Conservation (phyloP, 1,140 invertebrate species). For the Pomacea maculata region DNA sequence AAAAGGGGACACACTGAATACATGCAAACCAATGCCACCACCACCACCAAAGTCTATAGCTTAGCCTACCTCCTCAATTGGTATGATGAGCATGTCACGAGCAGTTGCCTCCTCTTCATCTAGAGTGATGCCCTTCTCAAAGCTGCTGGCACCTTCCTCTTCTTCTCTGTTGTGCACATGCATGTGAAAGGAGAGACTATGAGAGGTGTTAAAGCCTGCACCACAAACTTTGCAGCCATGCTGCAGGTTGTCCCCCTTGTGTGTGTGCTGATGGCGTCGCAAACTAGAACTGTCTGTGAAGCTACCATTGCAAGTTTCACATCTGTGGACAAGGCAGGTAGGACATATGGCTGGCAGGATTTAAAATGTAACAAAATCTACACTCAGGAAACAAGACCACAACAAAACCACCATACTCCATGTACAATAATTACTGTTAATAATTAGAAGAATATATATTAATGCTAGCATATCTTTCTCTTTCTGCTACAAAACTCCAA, state of each 20-base stretch:
- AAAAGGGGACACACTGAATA: too few species aligned
- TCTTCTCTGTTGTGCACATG: not conserved
- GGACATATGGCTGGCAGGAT: too few species aligned
- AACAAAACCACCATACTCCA: too few species aligned
- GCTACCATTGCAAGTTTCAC: not conserved
- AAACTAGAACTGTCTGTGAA: slow-evolving; percentile 8
- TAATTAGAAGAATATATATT: too few species aligned
- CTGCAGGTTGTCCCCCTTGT: slow-evolving; percentile 9
- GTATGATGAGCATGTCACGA: not conserved
- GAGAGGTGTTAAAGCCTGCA: slow-evolving; percentile 1
- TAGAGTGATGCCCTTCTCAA: not conserved
- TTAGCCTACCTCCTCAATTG: not conserved
- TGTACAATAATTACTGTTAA: too few species aligned
- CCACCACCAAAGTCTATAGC: too few species aligned
- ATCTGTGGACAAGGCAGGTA: slow-evolving; percentile 3
- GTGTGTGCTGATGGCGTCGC: not conserved
- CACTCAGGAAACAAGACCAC: too few species aligned
- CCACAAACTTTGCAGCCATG: slow-evolving; percentile 11
- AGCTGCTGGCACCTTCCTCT: not conserved
- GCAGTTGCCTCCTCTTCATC: slow-evolving; percentile 6
- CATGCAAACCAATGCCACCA: too few species aligned
- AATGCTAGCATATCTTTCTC: too few species aligned
- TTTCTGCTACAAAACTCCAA: too few species aligned
- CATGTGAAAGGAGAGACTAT: slow-evolving; percentile 10
- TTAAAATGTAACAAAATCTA: too few species aligned